Percentiles rank a stretch among this genome's conserved stretches.
These are phyloP conservation scores for Mechanitis mazaeus DNA, from an alignment of 2,888 invertebrate species.

Conservation along the genomic window DNA sequence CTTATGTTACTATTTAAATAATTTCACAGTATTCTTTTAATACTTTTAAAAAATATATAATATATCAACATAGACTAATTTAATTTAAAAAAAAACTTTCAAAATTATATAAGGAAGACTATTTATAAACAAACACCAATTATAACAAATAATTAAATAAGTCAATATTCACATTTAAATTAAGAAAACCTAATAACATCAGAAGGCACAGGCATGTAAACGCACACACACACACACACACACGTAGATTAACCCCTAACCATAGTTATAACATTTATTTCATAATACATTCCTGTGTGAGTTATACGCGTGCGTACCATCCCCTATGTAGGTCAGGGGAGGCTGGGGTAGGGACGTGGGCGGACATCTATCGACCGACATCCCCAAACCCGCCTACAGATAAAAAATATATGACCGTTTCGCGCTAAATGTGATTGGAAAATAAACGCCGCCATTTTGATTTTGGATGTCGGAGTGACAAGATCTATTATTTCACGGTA, in stretches of 20 bases:
- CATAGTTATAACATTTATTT: conserved; percentile 21
- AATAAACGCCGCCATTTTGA: conserved; percentile 24
- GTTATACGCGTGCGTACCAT: conserved; percentile 44
- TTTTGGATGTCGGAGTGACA: conserved; percentile 10
- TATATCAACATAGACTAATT: neutral
- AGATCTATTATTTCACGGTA: too few species aligned
- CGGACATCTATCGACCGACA: conserved; percentile 56
- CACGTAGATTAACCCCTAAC: neutral
- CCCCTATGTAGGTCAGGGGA: conserved; percentile 63
- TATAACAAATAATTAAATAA: neutral
- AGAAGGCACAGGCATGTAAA: neutral
- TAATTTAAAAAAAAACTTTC: neutral
- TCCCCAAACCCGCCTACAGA: conserved; percentile 39
- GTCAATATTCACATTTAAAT: neutral
- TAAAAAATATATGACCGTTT: conserved; percentile 39
- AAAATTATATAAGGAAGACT: neutral
- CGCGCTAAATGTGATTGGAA: conserved; percentile 28
- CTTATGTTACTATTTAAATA: too few species aligned
- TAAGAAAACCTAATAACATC: neutral
- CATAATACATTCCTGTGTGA: conserved; percentile 24
- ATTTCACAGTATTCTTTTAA: too few species aligned
- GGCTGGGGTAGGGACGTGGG: conserved; percentile 44
- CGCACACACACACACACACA: neutral
- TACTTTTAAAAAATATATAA: neutral
- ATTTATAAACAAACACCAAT: neutral